Conservation (phyloP, 2,113 vertebrate genomes). For the Daboia siamensis region DNA sequence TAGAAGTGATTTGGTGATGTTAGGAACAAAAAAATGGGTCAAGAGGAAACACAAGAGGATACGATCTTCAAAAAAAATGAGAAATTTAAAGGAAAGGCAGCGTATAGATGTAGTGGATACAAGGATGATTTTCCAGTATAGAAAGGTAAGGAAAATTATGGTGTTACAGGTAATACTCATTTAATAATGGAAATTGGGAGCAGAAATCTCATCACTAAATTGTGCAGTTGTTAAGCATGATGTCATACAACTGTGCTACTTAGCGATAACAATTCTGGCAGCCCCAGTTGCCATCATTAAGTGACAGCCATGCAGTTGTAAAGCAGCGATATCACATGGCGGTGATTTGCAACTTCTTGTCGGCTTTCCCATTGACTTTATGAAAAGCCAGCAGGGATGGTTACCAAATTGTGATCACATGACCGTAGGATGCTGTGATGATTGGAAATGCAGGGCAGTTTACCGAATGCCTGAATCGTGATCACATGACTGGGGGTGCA, state of each 20-base stretch:
- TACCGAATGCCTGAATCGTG: fast-evolving
- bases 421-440: background rate
- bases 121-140: background rate
- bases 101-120: background rate
- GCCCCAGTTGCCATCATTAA: background rate
- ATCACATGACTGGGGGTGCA: background rate
- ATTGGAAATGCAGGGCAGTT: background rate
- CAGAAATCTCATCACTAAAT: background rate
- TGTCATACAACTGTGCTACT: background rate
- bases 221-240: background rate
- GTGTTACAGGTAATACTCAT: background rate
- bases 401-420: background rate
- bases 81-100: background rate
- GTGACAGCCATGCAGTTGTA: background rate
- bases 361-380: background rate
- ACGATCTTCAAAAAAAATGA: background rate
- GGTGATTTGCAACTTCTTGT: background rate
- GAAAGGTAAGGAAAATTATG: background rate
- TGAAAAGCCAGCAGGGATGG: background rate
- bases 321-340: background rate
- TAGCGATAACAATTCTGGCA: background rate
- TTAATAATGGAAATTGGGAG: background rate
- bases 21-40: background rate
- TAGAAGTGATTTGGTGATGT: background rate
- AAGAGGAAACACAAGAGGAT: background rate